Conservation (phyloP, 2,113 vertebrate genomes). For the Gopherus evgoodei region DNA sequence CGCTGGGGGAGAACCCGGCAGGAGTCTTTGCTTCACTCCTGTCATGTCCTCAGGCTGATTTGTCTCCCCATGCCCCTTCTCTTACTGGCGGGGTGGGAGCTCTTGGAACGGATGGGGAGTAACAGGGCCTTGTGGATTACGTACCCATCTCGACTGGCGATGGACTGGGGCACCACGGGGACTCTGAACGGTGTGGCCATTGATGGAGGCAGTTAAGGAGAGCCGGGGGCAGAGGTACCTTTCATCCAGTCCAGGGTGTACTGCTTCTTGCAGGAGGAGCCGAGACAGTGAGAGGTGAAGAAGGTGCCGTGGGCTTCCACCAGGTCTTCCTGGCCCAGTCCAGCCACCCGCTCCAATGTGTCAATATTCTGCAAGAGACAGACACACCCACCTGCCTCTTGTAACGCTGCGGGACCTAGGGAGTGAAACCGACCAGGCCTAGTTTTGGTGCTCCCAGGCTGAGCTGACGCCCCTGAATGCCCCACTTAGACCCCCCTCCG, state of each 20-base stretch:
- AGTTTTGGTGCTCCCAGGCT: neutral
- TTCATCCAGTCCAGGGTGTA: conserved; percentile 93
- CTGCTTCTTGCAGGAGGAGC: conserved; percentile 79
- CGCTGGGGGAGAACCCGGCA: too few relatives aligned
- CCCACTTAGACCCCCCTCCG: too few relatives aligned
- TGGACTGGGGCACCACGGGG: neutral
- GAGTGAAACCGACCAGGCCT: too few relatives aligned
- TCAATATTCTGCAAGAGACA: conserved; percentile 87
- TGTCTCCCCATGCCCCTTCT: neutral
- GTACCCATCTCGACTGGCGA: neutral
- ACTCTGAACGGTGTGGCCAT: neutral
- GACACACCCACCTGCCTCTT: neutral
- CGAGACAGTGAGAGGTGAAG: conserved; percentile 89
- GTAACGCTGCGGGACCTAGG: rapidly evolving
- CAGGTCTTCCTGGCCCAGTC: conserved; percentile 85
- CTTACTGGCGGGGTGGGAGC: neutral
- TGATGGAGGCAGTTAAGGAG: neutral
- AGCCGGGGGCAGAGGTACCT: conserved; percentile 73
- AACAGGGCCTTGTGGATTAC: too few relatives aligned
- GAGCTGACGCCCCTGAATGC: neutral
- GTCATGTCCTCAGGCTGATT: neutral
- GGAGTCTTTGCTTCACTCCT: neutral
- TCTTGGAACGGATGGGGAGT: neutral
- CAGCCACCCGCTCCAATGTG: conserved; percentile 90
- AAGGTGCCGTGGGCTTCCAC: conserved; percentile 94